Evolutionary conservation across 1,140 invertebrate species (phyloP), one percentile per base, ranked within the genome.

Genomic region (Danaus plexippus): DNA sequence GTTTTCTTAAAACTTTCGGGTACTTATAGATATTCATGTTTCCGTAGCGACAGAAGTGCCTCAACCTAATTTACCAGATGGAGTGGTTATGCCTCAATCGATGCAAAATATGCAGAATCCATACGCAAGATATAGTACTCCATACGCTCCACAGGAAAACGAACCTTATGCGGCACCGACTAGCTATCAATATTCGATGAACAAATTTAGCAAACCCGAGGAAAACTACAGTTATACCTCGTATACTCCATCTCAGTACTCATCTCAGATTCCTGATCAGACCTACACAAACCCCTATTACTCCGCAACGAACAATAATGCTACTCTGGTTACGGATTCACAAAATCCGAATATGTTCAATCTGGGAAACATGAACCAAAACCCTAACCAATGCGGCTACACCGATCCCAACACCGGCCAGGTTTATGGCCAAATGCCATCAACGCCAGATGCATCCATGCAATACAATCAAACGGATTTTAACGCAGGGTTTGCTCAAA

Each of bases 231-330:
- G 63, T 7, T 77, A 79, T 49, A 70, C 75, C 3, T 59, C 76
- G 0, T 82, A 81, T 57, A 80, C 75, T 2, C 83, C 79, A 8
- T 50, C 75, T 1, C 81, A 87, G 32, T 87, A 66, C 47, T 64
- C 73, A 1, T 47, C 64, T 0, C 72, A 79, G 54, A 60, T 72
- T 43, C 41, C 71, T 0, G 75, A 80, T 8, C 79, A 81, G 58
- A 67, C 67, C 8, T 83, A 79, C 15, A 61, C 68, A 0, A 79
- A 79, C 43, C 83, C 80, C 0, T 85, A 79, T 40, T 83, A 85
- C 47, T 66, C 75, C 1, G 74, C 67, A 1, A 72, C 77, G 0
- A 73, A 77, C 12, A 75, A 73, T 42, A 80, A 67, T 47, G 49
- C 56, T 0, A 83, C 74, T 0, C 57, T 66, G 1, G 70, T 80